Conservation (phyloP, 1,140 invertebrate species). For the Sminthurides bifidus region DNA sequence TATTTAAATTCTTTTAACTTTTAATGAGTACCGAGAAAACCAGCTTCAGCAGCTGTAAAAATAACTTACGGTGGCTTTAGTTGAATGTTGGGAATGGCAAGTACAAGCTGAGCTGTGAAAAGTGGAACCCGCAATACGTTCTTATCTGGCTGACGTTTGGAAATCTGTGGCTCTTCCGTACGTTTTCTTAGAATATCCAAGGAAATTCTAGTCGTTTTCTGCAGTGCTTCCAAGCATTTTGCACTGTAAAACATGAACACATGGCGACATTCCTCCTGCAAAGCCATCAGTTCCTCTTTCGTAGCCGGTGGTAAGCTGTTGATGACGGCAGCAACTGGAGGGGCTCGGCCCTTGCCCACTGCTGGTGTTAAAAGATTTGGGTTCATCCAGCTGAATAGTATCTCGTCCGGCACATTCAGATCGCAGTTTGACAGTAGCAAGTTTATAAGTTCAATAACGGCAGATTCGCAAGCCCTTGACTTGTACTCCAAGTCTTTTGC, state of each 20-base stretch:
- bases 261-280: conserved; percentile 61
- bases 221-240: conserved; percentile 53
- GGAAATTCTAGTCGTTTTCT: conserved; percentile 54
- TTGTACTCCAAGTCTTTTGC: conserved; percentile 43
- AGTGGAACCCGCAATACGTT: conserved; percentile 24
- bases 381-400: conserved; percentile 53
- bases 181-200: conserved; percentile 51
- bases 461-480: conserved; percentile 47
- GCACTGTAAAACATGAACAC: conserved; percentile 55
- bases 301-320: conserved; percentile 28
- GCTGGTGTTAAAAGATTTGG: conserved; percentile 29
- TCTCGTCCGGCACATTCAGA: conserved; percentile 42
- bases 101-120: conserved; percentile 33
- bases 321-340: conserved; percentile 42
- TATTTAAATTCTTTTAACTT: not conserved
- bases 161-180: conserved; percentile 35
- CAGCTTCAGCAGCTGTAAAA: not conserved
- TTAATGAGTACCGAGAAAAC: not conserved
- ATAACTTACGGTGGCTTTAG: conserved; percentile 36
- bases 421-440: conserved; percentile 50
- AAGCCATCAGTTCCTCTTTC: conserved; percentile 43
- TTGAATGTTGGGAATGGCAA: conserved; percentile 39
- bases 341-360: not conserved
- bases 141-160: conserved; percentile 22
- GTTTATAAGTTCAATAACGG: conserved; percentile 55